Conservation (phyloP, 1,140 invertebrate species). For the Drosophila bocqueti region DNA sequence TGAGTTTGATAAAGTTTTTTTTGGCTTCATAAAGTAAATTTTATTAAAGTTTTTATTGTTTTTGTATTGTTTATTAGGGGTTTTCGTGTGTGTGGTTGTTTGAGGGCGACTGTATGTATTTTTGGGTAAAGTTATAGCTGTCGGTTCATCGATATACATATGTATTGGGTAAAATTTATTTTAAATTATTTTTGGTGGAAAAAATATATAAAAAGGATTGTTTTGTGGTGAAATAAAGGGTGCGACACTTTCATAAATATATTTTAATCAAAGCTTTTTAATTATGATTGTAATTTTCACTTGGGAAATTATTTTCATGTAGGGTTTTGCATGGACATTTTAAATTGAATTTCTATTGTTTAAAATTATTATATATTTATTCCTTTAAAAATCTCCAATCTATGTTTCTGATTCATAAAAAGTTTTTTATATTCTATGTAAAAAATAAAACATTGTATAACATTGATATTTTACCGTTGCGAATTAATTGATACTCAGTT, state of each 20-base stretch:
- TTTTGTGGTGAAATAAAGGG: not conserved
- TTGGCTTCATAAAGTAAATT: conserved; percentile 18
- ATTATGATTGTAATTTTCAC: too few species aligned
- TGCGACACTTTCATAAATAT: not conserved
- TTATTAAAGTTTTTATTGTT: conserved; percentile 27
- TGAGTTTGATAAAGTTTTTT: conserved; percentile 18
- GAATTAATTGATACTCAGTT: too few species aligned
- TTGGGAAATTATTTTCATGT: too few species aligned
- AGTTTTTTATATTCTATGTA: too few species aligned
- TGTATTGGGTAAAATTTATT: not conserved
- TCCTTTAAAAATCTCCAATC: too few species aligned
- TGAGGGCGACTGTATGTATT: not conserved
- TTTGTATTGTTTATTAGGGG: not conserved
- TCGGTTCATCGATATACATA: not conserved
- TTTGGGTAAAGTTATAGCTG: not conserved
- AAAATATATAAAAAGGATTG: not conserved
- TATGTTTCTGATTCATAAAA: too few species aligned
- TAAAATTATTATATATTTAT: not conserved
- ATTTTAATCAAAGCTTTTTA: too few species aligned
- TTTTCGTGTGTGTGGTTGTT: not conserved
- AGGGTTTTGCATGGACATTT: not conserved
- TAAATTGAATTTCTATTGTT: not conserved
- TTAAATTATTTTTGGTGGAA: not conserved
- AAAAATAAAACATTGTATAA: too few species aligned
- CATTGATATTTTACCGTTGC: too few species aligned